Evolutionary conservation across 35 echinoderm and acorn worm species (phyloP).

Genomic region (Eucidaris tribuloides): DNA sequence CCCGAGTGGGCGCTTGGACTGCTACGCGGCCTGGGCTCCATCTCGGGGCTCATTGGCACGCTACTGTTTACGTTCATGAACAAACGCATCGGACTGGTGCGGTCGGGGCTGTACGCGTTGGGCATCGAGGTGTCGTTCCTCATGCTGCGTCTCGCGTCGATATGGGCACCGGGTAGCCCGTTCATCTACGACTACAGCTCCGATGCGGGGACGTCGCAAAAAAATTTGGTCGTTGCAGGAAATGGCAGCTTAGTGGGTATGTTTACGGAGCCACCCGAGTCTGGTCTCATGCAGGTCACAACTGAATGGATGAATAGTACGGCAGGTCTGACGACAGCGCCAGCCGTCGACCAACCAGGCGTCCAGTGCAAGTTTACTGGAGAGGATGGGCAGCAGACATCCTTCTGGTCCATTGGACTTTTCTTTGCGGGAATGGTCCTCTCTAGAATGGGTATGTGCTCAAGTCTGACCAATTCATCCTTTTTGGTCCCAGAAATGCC

Average conservation of each 20-base stretch:
- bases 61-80: slow-evolving; percentile 56
- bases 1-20: too few species aligned
- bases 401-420: slow-evolving; percentile 31
- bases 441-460: slow-evolving; percentile 76
- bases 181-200: slow-evolving; percentile 33
- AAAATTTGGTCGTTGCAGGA: too few species aligned
- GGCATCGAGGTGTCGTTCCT: slow-evolving; percentile 38
- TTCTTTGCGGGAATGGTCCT: slow-evolving; percentile 77
- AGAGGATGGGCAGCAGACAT: background rate
- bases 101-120: slow-evolving; percentile 82
- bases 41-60: slow-evolving; percentile 88
- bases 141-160: slow-evolving; percentile 53
- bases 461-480: too few species aligned
- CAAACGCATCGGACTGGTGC: slow-evolving; percentile 53
- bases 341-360: background rate
- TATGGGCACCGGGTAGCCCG: slow-evolving; percentile 78
- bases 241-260: too few species aligned
- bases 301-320: too few species aligned
- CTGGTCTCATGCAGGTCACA: too few species aligned
- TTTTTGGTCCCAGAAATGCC: too few species aligned
- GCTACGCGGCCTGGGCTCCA: too few species aligned
- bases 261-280: too few species aligned
- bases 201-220: background rate
- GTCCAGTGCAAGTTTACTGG: background rate
- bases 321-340: background rate